A percentile compares a stretch with the other conserved stretches of the same genome.
Conservation (phyloP, 2,797 vertebrate species). For the Okamejei kenojei region DNA sequence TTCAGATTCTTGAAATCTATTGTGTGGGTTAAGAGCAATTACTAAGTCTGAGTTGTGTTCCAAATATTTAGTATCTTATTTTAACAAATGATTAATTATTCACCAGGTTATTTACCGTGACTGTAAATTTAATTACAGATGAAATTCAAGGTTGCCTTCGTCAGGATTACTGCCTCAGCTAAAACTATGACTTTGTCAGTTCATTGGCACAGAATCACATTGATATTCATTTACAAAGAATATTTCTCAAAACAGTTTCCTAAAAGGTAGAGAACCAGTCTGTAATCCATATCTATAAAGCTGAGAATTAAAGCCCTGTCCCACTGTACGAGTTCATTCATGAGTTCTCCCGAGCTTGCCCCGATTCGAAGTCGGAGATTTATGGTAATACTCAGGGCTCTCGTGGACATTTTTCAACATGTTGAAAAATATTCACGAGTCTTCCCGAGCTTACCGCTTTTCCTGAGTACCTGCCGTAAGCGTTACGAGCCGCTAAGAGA, state of each 20-base stretch:
- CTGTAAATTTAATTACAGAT: neutral
- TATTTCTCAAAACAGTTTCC: neutral
- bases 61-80: neutral
- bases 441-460: no score
- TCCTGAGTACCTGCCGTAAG: no score
- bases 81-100: neutral
- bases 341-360: no score
- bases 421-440: no score
- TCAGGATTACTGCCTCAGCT: neutral
- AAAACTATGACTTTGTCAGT: neutral
- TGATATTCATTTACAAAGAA: neutral
- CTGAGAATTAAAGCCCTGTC: neutral
- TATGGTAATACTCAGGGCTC: no score
- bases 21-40: neutral
- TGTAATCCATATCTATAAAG: neutral
- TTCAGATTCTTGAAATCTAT: no score
- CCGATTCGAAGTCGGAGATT: no score
- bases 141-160: neutral
- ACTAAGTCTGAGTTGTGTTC: neutral
- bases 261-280: neutral
- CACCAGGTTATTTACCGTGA: neutral
- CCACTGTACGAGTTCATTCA: no score
- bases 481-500: no score
- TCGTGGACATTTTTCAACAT: no score
- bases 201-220: neutral